These are phyloP conservation scores for Tupaia chinensis DNA, from an alignment of 2,113 vertebrate species.

Conservation along the genomic window DNA sequence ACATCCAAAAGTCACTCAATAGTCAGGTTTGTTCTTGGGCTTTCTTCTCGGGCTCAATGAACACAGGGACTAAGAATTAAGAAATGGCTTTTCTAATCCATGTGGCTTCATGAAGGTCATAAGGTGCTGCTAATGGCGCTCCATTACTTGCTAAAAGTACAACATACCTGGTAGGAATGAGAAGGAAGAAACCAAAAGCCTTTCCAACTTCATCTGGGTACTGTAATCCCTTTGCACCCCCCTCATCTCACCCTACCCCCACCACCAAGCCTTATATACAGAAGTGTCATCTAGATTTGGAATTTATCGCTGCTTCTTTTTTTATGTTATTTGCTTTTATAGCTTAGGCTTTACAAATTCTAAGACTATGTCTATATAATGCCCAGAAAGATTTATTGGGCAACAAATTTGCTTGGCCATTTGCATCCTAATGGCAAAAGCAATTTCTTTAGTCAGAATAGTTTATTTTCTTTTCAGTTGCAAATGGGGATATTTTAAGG, in stretches of 20 bases:
- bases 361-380: conserved; percentile 80
- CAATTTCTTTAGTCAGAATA: conserved; percentile 80
- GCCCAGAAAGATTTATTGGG: conserved; percentile 78
- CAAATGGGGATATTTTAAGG: conserved; percentile 78
- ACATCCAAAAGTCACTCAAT: background rate
- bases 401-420: conserved; percentile 81
- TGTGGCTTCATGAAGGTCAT: background rate
- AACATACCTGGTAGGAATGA: background rate
- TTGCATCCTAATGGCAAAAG: conserved; percentile 83
- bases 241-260: no score
- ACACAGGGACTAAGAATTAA: background rate
- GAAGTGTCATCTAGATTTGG: conserved; percentile 72
- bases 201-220: conserved; percentile 38
- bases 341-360: conserved; percentile 77
- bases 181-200: background rate
- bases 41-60: conserved; percentile 19
- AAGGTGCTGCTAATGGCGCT: background rate
- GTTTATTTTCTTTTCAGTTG: conserved; percentile 82
- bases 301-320: conserved; percentile 76
- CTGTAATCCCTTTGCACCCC: conserved; percentile 45
- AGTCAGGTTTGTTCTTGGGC: background rate
- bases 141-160: conserved; percentile 46
- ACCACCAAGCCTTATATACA: conserved; percentile 29
- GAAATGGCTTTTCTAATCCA: background rate
- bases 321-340: conserved; percentile 78